Conservation (phyloP, 1,140 invertebrate species). For the Alviniconcha marisindica region DNA sequence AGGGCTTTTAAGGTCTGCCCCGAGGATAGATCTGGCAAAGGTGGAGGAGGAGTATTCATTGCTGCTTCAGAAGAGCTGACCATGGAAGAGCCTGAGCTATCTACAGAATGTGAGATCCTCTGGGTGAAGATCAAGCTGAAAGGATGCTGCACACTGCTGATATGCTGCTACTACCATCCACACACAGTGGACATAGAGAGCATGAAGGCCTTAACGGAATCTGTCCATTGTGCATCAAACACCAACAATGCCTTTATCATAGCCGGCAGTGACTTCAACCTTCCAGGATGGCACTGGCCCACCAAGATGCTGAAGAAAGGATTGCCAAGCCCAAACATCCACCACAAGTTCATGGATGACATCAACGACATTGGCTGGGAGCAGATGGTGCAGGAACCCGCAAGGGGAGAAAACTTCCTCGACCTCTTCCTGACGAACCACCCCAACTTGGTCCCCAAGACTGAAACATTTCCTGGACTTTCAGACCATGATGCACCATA, state of each 20-base stretch:
- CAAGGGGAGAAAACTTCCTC: neutral
- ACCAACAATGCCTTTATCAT: neutral
- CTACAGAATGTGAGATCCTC: neutral
- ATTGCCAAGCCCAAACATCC: neutral
- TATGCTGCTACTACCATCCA: neutral
- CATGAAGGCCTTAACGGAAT: no score
- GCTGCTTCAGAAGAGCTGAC: neutral
- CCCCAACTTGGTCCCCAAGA: neutral
- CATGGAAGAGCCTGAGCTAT: neutral
- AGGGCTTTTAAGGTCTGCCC: neutral
- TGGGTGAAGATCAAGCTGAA: slow-evolving; percentile 22
- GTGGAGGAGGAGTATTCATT: neutral
- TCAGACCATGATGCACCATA: slow-evolving; percentile 12
- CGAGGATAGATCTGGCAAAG: neutral
- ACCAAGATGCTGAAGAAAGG: neutral
- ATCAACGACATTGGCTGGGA: neutral
- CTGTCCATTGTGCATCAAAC: no score
- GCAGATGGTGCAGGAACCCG: neutral
- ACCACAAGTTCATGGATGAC: neutral
- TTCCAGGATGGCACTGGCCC: neutral
- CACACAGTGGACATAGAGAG: no score
- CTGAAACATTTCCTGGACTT: neutral
- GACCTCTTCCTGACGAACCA: slow-evolving; percentile 3
- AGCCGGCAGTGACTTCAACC: neutral
- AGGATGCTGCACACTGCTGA: neutral